Percentiles rank a stretch among this genome's conserved stretches.
phyloP scores from a whole-genome alignment of 2,888 invertebrate genomes.

The Parnassius glacialis region DNA sequence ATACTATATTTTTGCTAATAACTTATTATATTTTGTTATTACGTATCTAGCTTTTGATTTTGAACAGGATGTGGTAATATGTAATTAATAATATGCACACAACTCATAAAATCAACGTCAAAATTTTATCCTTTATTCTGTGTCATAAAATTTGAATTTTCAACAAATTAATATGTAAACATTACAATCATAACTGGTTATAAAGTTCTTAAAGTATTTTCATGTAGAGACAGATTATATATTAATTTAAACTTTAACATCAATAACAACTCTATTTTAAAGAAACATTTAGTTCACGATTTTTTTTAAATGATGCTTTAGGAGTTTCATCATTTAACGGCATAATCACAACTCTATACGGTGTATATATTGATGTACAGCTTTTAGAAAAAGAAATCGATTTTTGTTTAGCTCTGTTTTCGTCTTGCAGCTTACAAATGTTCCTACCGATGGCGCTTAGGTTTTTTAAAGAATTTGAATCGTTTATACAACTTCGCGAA shows the following conservation, averaged over 20 bases:
- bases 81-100: too few species aligned
- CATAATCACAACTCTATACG: constrained; percentile 62
- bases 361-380: constrained; percentile 65
- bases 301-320: constrained; percentile 42
- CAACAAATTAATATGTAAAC: neutral
- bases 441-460: constrained; percentile 69
- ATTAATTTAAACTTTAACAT: too few species aligned
- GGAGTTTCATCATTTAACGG: constrained; percentile 57
- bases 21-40: too few species aligned
- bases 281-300: constrained; percentile 28
- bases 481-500: constrained; percentile 50
- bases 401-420: constrained; percentile 58
- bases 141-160: neutral
- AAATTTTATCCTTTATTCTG: too few species aligned
- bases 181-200: constrained; percentile 11
- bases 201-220: constrained; percentile 13
- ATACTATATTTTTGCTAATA: too few species aligned
- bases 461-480: constrained; percentile 63
- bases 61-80: too few species aligned
- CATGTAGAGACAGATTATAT: neutral
- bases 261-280: neutral
- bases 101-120: too few species aligned
- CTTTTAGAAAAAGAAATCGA: constrained; percentile 65
- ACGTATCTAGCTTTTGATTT: too few species aligned
- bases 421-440: constrained; percentile 65